These are phyloP conservation scores for Bradypus variegatus DNA, from an alignment of 2,797 vertebrate genomes.

Conservation along the genomic window DNA sequence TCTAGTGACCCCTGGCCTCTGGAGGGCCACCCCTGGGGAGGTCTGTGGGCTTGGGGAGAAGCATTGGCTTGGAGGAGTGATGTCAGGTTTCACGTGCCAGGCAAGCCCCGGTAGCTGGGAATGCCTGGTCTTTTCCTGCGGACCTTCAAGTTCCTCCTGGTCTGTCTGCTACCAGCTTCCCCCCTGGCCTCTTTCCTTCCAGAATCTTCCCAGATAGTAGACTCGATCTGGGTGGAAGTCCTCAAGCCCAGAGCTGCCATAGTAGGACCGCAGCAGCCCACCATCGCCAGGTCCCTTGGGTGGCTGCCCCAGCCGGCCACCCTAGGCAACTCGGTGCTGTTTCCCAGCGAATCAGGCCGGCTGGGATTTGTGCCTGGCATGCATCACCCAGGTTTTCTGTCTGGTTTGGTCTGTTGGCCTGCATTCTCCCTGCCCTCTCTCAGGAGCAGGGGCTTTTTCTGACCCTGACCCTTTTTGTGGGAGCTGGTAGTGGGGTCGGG, in stretches of 20 bases:
- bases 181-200: background rate
- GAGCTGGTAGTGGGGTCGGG: background rate
- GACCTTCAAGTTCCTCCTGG: background rate
- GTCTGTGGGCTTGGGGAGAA: background rate
- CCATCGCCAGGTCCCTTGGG: background rate
- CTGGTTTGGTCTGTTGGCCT: background rate
- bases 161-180: background rate
- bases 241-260: background rate
- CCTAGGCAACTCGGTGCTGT: background rate
- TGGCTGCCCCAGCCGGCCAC: background rate
- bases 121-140: rapidly evolving
- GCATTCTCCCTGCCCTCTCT: background rate
- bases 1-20: background rate
- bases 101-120: rapidly evolving
- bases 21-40: background rate
- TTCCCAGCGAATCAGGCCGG: background rate
- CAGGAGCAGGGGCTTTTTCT: background rate
- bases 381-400: background rate
- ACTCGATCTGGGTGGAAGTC: background rate
- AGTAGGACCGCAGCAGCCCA: background rate
- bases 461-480: background rate
- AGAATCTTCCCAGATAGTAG: background rate
- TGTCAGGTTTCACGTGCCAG: background rate
- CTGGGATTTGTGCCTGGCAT: background rate
- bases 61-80: background rate